phyloP scores from a whole-genome alignment of 1,140 invertebrate genomes.

The Drosophila tropicalis region DNA sequence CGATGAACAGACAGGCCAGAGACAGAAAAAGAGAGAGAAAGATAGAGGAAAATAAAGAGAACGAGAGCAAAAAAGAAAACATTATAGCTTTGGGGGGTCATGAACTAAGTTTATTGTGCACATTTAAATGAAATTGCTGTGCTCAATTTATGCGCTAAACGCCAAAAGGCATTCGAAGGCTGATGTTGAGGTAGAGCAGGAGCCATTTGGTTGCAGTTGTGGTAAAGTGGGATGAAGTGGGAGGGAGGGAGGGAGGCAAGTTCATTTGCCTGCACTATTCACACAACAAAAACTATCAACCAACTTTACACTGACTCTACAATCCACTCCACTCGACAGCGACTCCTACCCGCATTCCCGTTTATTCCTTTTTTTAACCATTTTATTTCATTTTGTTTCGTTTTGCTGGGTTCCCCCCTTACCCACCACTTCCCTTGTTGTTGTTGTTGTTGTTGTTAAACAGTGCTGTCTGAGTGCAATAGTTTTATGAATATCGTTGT shows the following conservation, averaged over 20 bases:
- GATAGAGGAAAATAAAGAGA: slow-evolving; percentile 6
- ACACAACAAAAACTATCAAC: slow-evolving; percentile 25
- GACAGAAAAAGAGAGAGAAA: not conserved
- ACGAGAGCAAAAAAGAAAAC: slow-evolving; percentile 9
- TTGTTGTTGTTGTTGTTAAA: slow-evolving; percentile 51
- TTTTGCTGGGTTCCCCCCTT: not conserved
- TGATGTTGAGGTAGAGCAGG: slow-evolving; percentile 13
- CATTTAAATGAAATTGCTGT: slow-evolving; percentile 81
- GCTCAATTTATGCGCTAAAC: slow-evolving; percentile 79
- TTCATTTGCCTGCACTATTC: slow-evolving; percentile 20
- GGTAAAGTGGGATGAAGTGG: not conserved
- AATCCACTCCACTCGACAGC: not conserved
- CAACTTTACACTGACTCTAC: slow-evolving; percentile 37
- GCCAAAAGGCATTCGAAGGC: slow-evolving; percentile 59
- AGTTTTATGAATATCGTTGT: slow-evolving; percentile 67
- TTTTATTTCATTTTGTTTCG: slow-evolving; percentile 15
- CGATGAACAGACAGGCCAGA: slow-evolving; percentile 53
- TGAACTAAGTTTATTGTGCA: slow-evolving; percentile 81
- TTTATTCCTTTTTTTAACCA: slow-evolving; percentile 4
- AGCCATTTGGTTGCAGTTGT: slow-evolving; percentile 3
- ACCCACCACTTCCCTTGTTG: not conserved
- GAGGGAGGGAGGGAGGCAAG: too few relatives aligned
- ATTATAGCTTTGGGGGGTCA: slow-evolving; percentile 64
- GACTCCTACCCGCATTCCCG: not conserved
- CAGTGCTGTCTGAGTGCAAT: slow-evolving; percentile 42